Evolutionary conservation across 2,113 vertebrate genomes (phyloP).

Genomic region (Boulengeromyrus knoepffleri): DNA sequence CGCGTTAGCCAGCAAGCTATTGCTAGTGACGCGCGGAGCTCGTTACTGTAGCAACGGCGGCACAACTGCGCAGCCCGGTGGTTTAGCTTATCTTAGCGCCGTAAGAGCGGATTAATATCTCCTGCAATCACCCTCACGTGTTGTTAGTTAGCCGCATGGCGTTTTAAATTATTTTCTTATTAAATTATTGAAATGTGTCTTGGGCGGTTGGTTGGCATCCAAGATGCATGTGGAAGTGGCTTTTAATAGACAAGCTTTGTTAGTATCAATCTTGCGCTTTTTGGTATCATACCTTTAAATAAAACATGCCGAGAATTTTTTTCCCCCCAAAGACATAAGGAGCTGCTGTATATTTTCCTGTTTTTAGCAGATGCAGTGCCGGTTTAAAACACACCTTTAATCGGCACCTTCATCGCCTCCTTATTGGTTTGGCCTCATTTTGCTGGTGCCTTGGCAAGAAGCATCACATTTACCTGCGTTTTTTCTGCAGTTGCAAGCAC

Average conservation of each 20-base stretch:
- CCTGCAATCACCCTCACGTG: neutral
- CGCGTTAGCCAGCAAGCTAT: neutral
- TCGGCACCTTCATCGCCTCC: neutral
- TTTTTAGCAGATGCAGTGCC: neutral
- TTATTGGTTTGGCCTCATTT: neutral
- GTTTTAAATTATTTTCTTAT: neutral
- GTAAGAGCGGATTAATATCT: neutral
- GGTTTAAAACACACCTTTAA: neutral
- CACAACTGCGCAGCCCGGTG: neutral
- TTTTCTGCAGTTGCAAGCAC: neutral
- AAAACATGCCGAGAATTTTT: neutral
- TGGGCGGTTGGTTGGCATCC: neutral
- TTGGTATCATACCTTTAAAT: neutral
- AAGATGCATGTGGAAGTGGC: neutral
- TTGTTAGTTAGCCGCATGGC: neutral
- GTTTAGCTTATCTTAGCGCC: neutral
- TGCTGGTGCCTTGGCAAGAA: neutral
- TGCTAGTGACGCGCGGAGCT: neutral
- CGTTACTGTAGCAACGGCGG: neutral
- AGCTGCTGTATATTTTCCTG: neutral
- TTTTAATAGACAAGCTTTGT: neutral
- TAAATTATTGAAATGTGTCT: neutral
- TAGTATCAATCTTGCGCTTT: neutral
- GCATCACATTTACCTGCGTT: neutral
- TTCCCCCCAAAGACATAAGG: neutral